These are phyloP conservation scores for Diarsia rubi DNA, from an alignment of 2,888 invertebrate species.

Conservation along the genomic window DNA sequence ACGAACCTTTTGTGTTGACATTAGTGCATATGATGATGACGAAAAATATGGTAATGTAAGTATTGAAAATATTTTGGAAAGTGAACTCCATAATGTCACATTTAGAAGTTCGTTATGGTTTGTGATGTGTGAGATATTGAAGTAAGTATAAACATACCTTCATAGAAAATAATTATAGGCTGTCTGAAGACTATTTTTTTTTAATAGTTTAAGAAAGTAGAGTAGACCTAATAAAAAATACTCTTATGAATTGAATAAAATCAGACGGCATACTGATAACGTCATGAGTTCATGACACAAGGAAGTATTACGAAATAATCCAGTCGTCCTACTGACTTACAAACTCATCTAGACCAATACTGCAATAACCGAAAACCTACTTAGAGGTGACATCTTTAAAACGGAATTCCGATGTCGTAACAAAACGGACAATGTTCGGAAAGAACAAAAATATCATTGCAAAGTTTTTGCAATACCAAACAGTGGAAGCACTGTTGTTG, in stretches of 20 bases:
- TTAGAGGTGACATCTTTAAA: constrained; percentile 45
- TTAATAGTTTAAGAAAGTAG: not conserved
- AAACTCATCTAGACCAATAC: constrained; percentile 36
- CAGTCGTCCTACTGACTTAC: constrained; percentile 34
- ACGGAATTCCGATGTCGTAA: constrained; percentile 55
- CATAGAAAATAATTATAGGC: not conserved
- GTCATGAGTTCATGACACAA: not conserved
- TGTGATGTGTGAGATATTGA: too few relatives aligned
- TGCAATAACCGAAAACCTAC: constrained; percentile 29
- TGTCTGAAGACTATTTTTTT: not conserved
- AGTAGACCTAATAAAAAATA: not conserved
- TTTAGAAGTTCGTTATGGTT: too few relatives aligned
- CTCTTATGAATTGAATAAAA: not conserved
- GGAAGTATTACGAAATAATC: constrained; percentile 13
- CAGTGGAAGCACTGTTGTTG: constrained; percentile 41
- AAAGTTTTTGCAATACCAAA: constrained; percentile 50
- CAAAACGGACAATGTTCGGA: constrained; percentile 31
- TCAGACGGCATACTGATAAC: not conserved
- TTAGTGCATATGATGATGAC: not conserved
- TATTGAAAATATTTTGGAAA: not conserved
- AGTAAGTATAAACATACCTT: too few relatives aligned
- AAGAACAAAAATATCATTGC: constrained; percentile 39
- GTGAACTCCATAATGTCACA: too few relatives aligned
- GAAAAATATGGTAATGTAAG: not conserved
- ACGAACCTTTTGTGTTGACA: constrained; percentile 13